phyloP scores from a whole-genome alignment of 64 coral and sea anemone species.

The Catalaphyllia jardinei region DNA sequence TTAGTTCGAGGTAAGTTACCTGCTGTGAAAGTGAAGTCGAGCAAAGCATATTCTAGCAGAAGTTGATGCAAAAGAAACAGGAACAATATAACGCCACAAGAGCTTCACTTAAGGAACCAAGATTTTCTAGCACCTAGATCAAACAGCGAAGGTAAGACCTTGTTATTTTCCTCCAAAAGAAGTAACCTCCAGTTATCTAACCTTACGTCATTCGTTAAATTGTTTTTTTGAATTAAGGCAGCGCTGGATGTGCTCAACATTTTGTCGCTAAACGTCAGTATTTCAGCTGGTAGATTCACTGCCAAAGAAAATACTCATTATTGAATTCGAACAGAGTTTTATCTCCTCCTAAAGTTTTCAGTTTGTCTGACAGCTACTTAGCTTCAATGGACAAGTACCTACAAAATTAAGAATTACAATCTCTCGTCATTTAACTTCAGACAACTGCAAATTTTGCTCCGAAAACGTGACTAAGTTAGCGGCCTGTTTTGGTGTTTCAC shows the following conservation, averaged over 20 bases:
- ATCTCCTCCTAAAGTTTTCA: too few relatives aligned
- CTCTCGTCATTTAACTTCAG: too few relatives aligned
- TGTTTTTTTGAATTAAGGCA: background rate
- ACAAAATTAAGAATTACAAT: too few relatives aligned
- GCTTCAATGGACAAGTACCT: too few relatives aligned
- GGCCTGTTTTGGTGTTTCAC: too few relatives aligned
- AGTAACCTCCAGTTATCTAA: background rate
- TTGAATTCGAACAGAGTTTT: too few relatives aligned
- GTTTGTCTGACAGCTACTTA: too few relatives aligned
- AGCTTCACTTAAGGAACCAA: background rate
- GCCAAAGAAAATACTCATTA: too few relatives aligned
- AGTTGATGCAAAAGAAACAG: background rate
- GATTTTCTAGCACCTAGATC: background rate
- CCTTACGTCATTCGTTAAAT: background rate
- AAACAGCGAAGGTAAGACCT: background rate
- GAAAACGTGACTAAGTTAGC: too few relatives aligned
- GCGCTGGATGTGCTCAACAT: background rate
- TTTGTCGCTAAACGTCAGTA: background rate
- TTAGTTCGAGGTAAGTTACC: background rate
- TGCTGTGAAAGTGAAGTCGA: conserved; percentile 4
- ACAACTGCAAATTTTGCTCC: too few relatives aligned
- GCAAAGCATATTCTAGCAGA: conserved; percentile 1
- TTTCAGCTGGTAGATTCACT: background rate
- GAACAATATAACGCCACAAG: background rate
- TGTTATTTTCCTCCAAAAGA: background rate